phyloP scores from a whole-genome alignment of 2,113 vertebrate genomes.

The Heterotilapia buettikoferi region DNA sequence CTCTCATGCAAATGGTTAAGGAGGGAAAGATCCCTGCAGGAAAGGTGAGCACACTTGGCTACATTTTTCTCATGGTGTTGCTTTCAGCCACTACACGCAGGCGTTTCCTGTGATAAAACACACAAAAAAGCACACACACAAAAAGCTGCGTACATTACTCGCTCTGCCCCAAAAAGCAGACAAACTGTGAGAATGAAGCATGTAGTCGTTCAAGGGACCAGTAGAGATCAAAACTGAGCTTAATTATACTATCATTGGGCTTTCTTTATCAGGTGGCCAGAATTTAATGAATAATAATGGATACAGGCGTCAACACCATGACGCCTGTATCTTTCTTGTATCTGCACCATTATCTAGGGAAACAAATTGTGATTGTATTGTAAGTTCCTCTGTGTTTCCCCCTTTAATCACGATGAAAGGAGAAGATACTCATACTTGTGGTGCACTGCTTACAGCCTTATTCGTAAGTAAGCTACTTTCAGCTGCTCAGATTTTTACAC shows the following conservation, averaged over 20 bases:
- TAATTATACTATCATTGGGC: background rate
- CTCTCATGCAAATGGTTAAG: slow-evolving; percentile 81
- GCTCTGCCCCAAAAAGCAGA: background rate
- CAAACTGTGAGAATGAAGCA: background rate
- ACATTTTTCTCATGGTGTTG: background rate
- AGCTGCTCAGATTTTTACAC: background rate
- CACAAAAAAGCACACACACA: background rate
- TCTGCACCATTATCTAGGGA: background rate
- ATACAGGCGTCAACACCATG: background rate
- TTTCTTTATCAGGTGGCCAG: background rate
- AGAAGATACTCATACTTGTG: background rate
- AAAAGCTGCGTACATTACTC: background rate
- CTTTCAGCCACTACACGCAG: background rate
- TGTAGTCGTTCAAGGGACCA: background rate
- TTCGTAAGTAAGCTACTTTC: background rate
- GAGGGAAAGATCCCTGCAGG: slow-evolving; percentile 78
- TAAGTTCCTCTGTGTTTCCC: background rate
- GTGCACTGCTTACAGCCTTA: background rate
- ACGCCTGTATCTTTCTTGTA: background rate
- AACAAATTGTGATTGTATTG: background rate
- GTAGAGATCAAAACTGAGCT: background rate
- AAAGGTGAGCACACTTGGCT: slow-evolving; percentile 59
- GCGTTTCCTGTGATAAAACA: background rate
- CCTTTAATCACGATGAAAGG: background rate
- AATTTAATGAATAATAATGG: background rate